Conservation (phyloP, 2,888 invertebrate genomes). For the Tiliacea aurago region DNA sequence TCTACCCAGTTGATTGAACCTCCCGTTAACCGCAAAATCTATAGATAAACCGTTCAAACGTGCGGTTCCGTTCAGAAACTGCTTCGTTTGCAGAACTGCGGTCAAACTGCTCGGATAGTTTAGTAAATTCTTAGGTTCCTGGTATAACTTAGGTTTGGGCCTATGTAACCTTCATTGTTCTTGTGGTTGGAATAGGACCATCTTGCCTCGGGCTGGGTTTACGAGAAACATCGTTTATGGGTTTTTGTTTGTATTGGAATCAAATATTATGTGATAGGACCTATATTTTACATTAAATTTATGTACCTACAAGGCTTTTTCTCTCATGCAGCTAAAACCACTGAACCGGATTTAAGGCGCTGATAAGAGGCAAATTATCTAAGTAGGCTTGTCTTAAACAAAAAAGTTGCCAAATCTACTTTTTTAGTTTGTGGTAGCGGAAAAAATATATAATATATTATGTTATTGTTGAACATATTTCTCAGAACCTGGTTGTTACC, state of each 20-base stretch:
- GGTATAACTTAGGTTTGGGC: background rate
- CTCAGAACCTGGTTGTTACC: too few species aligned
- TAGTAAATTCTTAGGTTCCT: constrained; percentile 2
- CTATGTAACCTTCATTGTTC: constrained; percentile 13
- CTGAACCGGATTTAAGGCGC: too few species aligned
- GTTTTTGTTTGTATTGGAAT: background rate
- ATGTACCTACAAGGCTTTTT: too few species aligned
- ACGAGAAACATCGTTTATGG: background rate
- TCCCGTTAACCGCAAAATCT: constrained; percentile 12
- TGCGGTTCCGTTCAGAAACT: constrained; percentile 9
- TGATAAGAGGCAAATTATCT: too few species aligned
- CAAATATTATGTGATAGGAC: too few species aligned
- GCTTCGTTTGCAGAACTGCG: constrained; percentile 37
- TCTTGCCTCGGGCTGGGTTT: background rate
- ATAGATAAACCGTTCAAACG: constrained; percentile 12
- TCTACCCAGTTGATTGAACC: constrained; percentile 7
- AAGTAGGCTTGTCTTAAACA: too few species aligned
- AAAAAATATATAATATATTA: too few species aligned
- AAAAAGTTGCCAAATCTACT: too few species aligned
- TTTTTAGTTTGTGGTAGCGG: too few species aligned
- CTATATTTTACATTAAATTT: background rate
- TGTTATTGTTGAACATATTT: too few species aligned
- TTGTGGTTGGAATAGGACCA: constrained; percentile 10
- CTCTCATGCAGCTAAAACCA: too few species aligned
- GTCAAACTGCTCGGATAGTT: constrained; percentile 21